Evolutionary conservation across 2,797 vertebrate species (phyloP).

Genomic region (Distichodus sexfasciatus): DNA sequence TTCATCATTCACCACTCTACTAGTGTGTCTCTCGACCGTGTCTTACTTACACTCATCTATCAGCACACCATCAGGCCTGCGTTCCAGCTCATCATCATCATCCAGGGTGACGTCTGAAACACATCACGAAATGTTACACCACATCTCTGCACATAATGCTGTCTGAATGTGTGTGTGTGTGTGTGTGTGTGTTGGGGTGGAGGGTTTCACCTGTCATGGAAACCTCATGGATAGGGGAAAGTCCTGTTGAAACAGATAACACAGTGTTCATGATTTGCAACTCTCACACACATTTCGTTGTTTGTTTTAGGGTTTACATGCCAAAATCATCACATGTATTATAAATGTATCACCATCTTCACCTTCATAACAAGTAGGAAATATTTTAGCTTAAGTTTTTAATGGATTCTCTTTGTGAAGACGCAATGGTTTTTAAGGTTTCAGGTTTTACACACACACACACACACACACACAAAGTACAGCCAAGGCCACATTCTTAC

Average conservation of each 20-base stretch:
- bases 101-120: slow-evolving; percentile 3
- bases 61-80: background rate
- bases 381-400: too few relatives aligned
- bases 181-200: background rate
- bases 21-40: too few relatives aligned
- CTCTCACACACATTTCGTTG: too few relatives aligned
- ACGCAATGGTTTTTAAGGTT: too few relatives aligned
- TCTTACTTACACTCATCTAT: slow-evolving; percentile 30
- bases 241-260: slow-evolving; percentile 48
- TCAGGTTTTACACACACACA: too few relatives aligned
- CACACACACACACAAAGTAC: background rate
- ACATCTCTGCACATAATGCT: background rate
- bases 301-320: too few relatives aligned
- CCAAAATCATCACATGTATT: too few relatives aligned
- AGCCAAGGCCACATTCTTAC: slow-evolving; percentile 7
- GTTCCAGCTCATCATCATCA: slow-evolving; percentile 17
- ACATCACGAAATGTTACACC: background rate
- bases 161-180: background rate
- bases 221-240: slow-evolving; percentile 65
- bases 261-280: too few relatives aligned
- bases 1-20: background rate
- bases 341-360: too few relatives aligned
- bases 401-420: too few relatives aligned
- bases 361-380: too few relatives aligned
- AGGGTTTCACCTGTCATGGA: slow-evolving; percentile 53